A percentile compares a stretch with the other conserved stretches of the same genome.
Evolutionary conservation across 2,888 invertebrate genomes (phyloP).

Genomic region (Steromphala cineraria): DNA sequence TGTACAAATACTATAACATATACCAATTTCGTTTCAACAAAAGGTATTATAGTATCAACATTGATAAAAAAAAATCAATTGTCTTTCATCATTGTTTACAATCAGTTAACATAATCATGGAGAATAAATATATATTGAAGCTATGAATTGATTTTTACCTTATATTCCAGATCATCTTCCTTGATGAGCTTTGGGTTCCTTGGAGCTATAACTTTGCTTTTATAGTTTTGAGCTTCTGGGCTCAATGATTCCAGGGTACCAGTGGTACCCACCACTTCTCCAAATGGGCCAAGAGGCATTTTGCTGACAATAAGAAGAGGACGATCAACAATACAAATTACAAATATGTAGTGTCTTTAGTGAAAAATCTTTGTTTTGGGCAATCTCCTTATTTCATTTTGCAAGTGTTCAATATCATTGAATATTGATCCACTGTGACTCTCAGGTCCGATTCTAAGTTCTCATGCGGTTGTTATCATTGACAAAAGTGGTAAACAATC

Average conservation of each 20-base stretch:
- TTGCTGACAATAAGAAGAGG: constrained; percentile 22
- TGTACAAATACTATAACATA: no score
- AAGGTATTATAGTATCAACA: no score
- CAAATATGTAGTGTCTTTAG: background rate
- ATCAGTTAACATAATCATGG: background rate
- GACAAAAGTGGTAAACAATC: no score
- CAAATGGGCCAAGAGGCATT: constrained; percentile 74
- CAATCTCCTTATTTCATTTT: no score
- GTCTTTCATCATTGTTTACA: background rate
- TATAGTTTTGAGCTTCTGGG: constrained; percentile 66
- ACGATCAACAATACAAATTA: background rate
- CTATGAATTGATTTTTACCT: constrained; percentile 49
- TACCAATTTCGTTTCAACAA: no score
- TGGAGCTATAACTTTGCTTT: constrained; percentile 73
- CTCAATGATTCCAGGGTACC: constrained; percentile 71
- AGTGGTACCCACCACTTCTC: constrained; percentile 75
- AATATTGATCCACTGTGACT: no score
- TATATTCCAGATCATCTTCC: constrained; percentile 60
- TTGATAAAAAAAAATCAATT: no score
- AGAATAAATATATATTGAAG: background rate
- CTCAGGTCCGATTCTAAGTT: no score
- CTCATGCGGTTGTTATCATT: no score
- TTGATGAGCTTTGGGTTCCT: constrained; percentile 74
- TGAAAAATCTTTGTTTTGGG: no score
- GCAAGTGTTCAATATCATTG: no score